A percentile compares a stretch with the other conserved stretches of the same genome.
phyloP scores from a whole-genome alignment of 2,797 vertebrate genomes.

The Poeciliopsis infans region DNA sequence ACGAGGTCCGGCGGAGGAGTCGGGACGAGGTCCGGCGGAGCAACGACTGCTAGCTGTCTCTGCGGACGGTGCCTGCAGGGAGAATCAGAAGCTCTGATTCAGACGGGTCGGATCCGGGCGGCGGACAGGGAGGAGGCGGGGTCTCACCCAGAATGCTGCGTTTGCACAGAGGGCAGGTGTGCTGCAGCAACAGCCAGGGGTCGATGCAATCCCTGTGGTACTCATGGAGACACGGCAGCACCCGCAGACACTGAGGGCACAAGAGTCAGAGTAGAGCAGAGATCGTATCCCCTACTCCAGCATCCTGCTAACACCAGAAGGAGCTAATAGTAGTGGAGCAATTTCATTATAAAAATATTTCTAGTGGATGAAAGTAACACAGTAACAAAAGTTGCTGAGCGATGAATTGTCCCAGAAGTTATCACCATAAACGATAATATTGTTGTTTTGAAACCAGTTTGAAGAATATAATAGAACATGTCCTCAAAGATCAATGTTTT shows the following conservation, averaged over 20 bases:
- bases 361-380: too few species aligned
- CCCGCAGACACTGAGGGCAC: constrained; percentile 87
- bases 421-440: too few species aligned
- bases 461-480: too few species aligned
- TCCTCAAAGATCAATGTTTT: too few species aligned
- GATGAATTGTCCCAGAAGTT: too few species aligned
- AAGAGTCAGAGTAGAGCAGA: neutral
- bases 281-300: neutral
- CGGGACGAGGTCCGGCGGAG: constrained; percentile 17
- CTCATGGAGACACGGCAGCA: constrained; percentile 92
- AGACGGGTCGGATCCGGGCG: neutral
- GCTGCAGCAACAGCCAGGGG: constrained; percentile 92
- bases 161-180: constrained; percentile 96
- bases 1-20: constrained; percentile 11
- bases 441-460: too few species aligned
- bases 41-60: constrained; percentile 63
- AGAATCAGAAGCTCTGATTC: neutral
- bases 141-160: constrained; percentile 89
- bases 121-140: neutral
- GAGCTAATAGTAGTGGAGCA: too few species aligned
- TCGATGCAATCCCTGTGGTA: constrained; percentile 95
- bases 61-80: constrained; percentile 68
- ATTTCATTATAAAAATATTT: too few species aligned
- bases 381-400: too few species aligned
- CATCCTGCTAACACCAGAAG: neutral